Base-by-base conservation (phyloP, 1,140 invertebrate genomes). In the Neodiprion fabricii region DNA sequence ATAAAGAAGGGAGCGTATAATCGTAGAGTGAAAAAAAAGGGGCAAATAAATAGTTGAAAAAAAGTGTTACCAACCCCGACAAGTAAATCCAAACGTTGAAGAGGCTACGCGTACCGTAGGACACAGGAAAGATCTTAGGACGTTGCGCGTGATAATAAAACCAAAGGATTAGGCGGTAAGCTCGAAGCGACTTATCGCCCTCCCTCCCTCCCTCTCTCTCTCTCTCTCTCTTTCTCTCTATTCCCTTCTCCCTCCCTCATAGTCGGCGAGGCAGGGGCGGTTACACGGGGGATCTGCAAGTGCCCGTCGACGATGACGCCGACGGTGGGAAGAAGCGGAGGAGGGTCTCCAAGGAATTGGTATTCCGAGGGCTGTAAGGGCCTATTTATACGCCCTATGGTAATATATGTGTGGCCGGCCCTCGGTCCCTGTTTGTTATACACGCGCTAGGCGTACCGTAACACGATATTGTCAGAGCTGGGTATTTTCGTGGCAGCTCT, bases 341-440 rank as follows among this genome's bases (percentile, higher is more conserved):
- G 28, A 40, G 28, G 28, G 7, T 61, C 53, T 61, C 53, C 53
- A 61, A 61, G 53, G 53, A 61, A 61, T 61, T 61, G 53, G 53
- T 61, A 61, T 61, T 61, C 53, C 53, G 53, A 61, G 53, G 53
- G 28, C 28, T 40, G 61, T 65, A 69, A 23, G 21, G 40, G 40
- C 67, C 67, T 69, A 69, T 69, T 69, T 69, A 69, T 69, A 69
- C 67, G 40, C 67, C 67, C 67, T 69, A 47, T 69, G 40, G 67
- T 69, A 69, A 69, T 69, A 69, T 69, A 69, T 69, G 67, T 69
- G 21, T 21, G 67, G 17, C 67, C 67, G 40, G 40, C 67, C 67
- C 40, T 23, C 67, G 40, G 17, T 47, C 67, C 67, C 67, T 12
- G 67, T 69, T 69, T 69, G 67, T 69, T 69, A 69, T 69, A 69